Evolutionary conservation across 2,888 invertebrate species (phyloP).

Genomic region (Geotrupes spiniger): DNA sequence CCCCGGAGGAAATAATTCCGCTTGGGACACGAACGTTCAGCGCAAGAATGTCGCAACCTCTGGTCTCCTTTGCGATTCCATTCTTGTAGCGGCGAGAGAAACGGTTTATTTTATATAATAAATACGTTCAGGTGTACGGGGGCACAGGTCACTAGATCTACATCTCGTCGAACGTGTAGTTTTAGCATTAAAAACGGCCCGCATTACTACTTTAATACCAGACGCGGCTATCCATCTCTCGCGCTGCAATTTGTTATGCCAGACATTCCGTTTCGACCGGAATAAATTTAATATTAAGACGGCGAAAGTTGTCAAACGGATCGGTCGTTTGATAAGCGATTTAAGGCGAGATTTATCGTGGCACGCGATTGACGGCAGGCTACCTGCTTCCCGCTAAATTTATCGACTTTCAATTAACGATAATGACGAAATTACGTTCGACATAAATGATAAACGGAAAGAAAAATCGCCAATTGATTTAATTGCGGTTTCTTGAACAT

Average conservation of each 20-base stretch:
- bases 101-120: conserved; percentile 23
- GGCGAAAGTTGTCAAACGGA: conserved; percentile 7
- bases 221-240: conserved; percentile 17
- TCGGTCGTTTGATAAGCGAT: no score
- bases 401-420: no score
- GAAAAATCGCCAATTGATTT: no score
- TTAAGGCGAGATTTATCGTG: no score
- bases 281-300: conserved; percentile 5
- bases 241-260: conserved; percentile 8
- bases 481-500: no score
- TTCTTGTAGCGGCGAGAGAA: conserved; percentile 10
- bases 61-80: conserved; percentile 1
- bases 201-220: conserved; percentile 19
- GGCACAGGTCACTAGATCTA: conserved; percentile 27
- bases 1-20: no score
- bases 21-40: no score
- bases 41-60: no score
- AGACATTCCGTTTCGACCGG: conserved; percentile 5
- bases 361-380: no score
- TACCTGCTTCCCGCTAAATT: no score
- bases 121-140: conserved; percentile 26
- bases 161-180: conserved; percentile 22
- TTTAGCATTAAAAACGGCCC: conserved; percentile 19
- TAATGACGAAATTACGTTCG: no score
- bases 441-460: no score